Percentiles rank a stretch among this genome's conserved stretches.
phyloP scores from a whole-genome alignment of 2,113 vertebrate genomes.

The Tachysurus vachellii region DNA sequence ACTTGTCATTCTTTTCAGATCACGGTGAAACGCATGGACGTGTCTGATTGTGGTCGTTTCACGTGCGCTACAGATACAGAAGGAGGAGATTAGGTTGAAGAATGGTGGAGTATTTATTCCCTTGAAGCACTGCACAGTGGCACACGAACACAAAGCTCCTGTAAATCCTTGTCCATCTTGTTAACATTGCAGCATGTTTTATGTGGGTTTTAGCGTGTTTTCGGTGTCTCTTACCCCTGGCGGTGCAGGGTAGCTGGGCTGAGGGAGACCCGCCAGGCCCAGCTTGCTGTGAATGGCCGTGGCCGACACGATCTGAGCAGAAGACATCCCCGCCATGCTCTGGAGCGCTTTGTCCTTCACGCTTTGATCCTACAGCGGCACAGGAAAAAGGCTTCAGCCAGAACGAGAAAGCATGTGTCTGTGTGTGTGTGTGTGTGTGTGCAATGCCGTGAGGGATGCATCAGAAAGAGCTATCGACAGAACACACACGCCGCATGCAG shows the following conservation, averaged over 20 bases:
- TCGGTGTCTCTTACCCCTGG: conserved; percentile 80
- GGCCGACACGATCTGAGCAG: conserved; percentile 97
- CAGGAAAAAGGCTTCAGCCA: conserved; percentile 33
- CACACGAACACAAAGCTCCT: background rate
- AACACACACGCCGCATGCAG: conserved; percentile 28
- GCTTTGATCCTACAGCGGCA: conserved; percentile 90
- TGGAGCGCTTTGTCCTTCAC: conserved; percentile 97
- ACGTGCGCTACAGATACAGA: background rate
- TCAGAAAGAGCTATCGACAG: conserved; percentile 65
- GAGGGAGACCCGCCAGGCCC: conserved; percentile 91
- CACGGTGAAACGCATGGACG: background rate
- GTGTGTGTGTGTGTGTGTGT: conserved; percentile 9
- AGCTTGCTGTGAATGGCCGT: conserved; percentile 98
- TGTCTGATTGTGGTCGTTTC: background rate
- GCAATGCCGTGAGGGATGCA: conserved; percentile 63
- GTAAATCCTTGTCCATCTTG: conserved; percentile 12
- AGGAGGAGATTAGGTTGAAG: background rate
- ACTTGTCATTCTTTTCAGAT: background rate
- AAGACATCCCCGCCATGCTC: conserved; percentile 99
- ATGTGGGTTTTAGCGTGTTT: background rate
- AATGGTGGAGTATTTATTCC: background rate
- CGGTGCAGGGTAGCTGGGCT: conserved; percentile 87
- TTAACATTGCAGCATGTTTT: background rate
- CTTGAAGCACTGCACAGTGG: background rate
- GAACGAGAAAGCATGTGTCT: background rate